Evolutionary conservation across 1,140 invertebrate genomes (phyloP).

Genomic region (Nymphalis io): DNA sequence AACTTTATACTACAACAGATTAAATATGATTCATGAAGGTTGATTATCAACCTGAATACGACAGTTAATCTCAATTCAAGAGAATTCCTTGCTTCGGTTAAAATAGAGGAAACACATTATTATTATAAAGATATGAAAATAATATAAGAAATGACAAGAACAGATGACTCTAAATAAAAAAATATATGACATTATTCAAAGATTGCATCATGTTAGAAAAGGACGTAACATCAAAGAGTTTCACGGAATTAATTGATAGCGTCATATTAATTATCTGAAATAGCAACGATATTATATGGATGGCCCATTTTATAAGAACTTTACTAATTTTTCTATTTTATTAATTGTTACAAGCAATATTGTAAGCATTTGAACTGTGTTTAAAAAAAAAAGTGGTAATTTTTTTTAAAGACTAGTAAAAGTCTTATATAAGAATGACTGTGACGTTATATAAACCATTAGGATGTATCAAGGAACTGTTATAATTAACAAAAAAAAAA

Average conservation of each 20-base stretch:
- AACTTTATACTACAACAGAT: too few relatives aligned
- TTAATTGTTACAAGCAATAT: too few relatives aligned
- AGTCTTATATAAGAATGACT: too few relatives aligned
- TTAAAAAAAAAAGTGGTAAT: too few relatives aligned
- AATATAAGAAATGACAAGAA: constrained; percentile 1
- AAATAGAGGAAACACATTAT: background rate
- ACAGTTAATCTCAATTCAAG: too few relatives aligned
- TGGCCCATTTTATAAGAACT: background rate
- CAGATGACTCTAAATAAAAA: constrained; percentile 29
- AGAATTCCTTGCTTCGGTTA: too few relatives aligned
- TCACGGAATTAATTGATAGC: constrained; percentile 51
- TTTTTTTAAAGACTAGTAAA: too few relatives aligned
- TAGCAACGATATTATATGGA: constrained; percentile 11
- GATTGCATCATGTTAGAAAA: background rate
- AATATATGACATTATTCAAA: constrained; percentile 32
- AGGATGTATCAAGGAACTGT: constrained; percentile 16
- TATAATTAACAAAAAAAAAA: constrained; percentile 4
- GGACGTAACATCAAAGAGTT: constrained; percentile 54
- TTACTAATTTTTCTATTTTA: too few relatives aligned
- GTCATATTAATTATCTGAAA: constrained; percentile 50
- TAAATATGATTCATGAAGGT: too few relatives aligned
- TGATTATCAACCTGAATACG: too few relatives aligned
- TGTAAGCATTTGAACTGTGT: too few relatives aligned
- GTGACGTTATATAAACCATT: constrained; percentile 19
- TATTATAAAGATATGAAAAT: constrained; percentile 16